Conservation (phyloP, 1,140 invertebrate genomes). For the Bombus balteatus region DNA sequence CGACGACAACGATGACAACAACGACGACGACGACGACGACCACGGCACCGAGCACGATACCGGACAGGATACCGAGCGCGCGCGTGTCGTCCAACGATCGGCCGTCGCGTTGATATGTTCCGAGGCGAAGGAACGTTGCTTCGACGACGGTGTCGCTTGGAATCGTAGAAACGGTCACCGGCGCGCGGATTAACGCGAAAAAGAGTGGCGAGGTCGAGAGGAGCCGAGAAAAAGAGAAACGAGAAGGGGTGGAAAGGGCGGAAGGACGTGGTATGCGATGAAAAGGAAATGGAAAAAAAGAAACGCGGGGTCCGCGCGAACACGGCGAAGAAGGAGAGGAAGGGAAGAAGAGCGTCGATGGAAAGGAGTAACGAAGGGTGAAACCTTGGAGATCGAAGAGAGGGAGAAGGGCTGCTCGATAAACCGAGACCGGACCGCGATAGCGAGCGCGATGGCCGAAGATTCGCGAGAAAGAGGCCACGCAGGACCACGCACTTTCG, state of each 20-base stretch:
- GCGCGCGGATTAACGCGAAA: not conserved
- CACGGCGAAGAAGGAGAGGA: not conserved
- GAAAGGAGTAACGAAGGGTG: not conserved
- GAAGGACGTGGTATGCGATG: not conserved
- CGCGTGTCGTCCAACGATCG: not conserved
- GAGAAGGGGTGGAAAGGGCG: not conserved
- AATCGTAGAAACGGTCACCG: not conserved
- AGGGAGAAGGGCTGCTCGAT: not conserved
- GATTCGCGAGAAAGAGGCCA: slow-evolving; percentile 22
- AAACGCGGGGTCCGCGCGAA: no score
- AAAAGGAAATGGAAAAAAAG: no score
- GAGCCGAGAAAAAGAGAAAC: no score
- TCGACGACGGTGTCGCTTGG: not conserved
- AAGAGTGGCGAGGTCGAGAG: slow-evolving; percentile 13
- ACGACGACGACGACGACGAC: not conserved
- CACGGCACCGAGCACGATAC: not conserved
- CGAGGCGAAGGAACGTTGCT: not conserved
- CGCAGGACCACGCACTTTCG: slow-evolving; percentile 53
- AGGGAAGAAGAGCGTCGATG: no score
- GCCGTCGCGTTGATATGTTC: slow-evolving; percentile 14
- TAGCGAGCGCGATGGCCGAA: not conserved
- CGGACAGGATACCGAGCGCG: not conserved
- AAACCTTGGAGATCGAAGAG: not conserved
- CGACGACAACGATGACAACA: not conserved
- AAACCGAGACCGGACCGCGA: not conserved